Percentiles rank a stretch among this genome's conserved stretches.
Conservation (phyloP, 1,140 invertebrate genomes). For the Pararge aegeria region DNA sequence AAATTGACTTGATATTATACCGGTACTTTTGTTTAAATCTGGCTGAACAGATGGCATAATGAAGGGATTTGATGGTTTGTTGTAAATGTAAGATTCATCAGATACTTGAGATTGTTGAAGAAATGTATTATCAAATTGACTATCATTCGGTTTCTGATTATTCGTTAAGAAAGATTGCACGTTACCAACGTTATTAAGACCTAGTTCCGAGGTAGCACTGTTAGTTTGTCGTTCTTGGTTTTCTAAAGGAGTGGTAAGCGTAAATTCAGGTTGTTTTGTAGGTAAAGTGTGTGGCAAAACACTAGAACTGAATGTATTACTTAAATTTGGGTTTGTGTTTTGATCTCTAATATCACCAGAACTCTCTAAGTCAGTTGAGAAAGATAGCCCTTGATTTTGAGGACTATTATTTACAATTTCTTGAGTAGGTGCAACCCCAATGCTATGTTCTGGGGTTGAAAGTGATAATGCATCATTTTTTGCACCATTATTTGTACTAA, state of each 20-base stretch:
- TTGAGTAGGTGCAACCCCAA: neutral
- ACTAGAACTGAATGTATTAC: neutral
- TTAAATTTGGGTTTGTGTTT: neutral
- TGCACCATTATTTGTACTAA: neutral
- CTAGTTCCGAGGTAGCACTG: neutral
- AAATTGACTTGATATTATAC: constrained; percentile 34
- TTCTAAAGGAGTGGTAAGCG: constrained; percentile 15
- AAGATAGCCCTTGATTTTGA: neutral
- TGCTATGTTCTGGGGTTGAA: neutral
- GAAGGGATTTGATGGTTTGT: constrained; percentile 44
- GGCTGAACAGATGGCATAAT: constrained; percentile 25
- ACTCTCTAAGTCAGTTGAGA: neutral
- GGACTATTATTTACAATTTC: neutral
- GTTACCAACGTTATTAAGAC: neutral
- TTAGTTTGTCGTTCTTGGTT: neutral
- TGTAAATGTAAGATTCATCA: constrained; percentile 50
- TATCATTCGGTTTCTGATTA: constrained; percentile 27
- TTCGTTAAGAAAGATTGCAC: constrained; percentile 18
- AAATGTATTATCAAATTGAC: constrained; percentile 16
- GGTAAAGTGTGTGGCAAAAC: neutral
- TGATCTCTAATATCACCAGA: neutral
- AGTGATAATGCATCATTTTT: neutral
- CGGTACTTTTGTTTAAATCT: constrained; percentile 20
- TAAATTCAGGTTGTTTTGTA: constrained; percentile 11
- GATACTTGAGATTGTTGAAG: constrained; percentile 33